Conservation (phyloP, 2,888 invertebrate species). For the Cybosia mesomella region DNA sequence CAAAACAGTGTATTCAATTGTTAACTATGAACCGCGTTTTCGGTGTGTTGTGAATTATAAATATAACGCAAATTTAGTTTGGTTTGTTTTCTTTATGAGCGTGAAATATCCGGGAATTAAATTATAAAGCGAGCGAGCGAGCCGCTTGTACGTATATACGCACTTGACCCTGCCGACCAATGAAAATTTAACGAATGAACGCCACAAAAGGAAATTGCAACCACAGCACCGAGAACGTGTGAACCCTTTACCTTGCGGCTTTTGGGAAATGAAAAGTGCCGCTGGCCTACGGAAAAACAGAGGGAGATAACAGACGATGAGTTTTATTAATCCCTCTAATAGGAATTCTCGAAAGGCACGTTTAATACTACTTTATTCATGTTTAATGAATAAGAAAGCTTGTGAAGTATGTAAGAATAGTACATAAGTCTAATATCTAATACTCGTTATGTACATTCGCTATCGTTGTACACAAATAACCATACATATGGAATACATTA, state of each 20-base stretch:
- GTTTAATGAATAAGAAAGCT: neutral
- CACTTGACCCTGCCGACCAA: constrained; percentile 65
- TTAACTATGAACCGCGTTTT: constrained; percentile 51
- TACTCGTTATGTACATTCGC: too few species aligned
- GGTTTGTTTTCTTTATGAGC: constrained; percentile 68
- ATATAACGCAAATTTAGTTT: constrained; percentile 63
- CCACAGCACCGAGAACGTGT: constrained; percentile 62
- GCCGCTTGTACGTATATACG: constrained; percentile 51
- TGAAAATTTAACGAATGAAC: constrained; percentile 78
- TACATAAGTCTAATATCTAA: too few species aligned
- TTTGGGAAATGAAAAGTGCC: constrained; percentile 59
- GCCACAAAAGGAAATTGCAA: constrained; percentile 77
- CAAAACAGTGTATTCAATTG: constrained; percentile 51
- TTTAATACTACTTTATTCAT: constrained; percentile 46
- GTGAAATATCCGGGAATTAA: constrained; percentile 69
- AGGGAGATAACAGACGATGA: constrained; percentile 43
- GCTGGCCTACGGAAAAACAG: constrained; percentile 50
- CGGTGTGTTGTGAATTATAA: constrained; percentile 58
- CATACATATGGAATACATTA: too few species aligned
- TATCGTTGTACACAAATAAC: too few species aligned
- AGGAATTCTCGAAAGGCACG: neutral
- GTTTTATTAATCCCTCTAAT: constrained; percentile 18
- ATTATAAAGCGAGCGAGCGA: constrained; percentile 62
- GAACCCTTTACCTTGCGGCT: constrained; percentile 67
- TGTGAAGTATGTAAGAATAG: too few species aligned